Conservation (phyloP, 2,797 vertebrate genomes). For the Alectoris magna region DNA sequence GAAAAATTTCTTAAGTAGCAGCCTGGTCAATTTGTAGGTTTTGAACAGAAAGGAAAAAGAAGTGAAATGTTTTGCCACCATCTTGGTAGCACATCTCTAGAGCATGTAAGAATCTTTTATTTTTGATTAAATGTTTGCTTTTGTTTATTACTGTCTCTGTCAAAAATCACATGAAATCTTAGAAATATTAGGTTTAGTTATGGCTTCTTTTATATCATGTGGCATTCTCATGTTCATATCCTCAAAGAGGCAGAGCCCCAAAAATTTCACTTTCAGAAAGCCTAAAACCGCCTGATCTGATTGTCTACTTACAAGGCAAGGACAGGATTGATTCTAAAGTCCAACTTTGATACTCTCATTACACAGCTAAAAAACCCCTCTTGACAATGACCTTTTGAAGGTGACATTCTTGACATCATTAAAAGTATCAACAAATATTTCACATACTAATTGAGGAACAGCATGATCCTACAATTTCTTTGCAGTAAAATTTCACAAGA, state of each 20-base stretch:
- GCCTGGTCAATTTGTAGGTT: not conserved
- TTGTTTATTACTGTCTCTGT: not conserved
- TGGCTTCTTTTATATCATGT: not conserved
- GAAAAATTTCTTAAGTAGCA: not conserved
- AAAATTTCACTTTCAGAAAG: not conserved
- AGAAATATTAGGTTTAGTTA: not conserved
- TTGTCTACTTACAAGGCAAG: not conserved
- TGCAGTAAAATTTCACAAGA: not conserved
- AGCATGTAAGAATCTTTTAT: not conserved
- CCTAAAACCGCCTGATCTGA: not conserved
- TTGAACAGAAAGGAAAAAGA: not conserved
- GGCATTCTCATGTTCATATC: not conserved
- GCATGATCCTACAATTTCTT: not conserved
- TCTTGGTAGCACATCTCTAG: not conserved
- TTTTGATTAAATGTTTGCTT: not conserved
- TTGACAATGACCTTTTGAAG: not conserved
- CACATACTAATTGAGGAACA: not conserved
- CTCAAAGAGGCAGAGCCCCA: not conserved
- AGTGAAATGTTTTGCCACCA: not conserved
- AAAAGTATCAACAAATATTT: not conserved
- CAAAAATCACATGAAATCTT: not conserved
- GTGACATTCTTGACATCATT: not conserved
- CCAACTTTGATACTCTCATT: not conserved
- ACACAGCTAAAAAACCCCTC: not conserved
- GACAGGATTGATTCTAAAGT: not conserved